Conservation (phyloP, 1,140 invertebrate genomes). For the Conus betulinus region DNA sequence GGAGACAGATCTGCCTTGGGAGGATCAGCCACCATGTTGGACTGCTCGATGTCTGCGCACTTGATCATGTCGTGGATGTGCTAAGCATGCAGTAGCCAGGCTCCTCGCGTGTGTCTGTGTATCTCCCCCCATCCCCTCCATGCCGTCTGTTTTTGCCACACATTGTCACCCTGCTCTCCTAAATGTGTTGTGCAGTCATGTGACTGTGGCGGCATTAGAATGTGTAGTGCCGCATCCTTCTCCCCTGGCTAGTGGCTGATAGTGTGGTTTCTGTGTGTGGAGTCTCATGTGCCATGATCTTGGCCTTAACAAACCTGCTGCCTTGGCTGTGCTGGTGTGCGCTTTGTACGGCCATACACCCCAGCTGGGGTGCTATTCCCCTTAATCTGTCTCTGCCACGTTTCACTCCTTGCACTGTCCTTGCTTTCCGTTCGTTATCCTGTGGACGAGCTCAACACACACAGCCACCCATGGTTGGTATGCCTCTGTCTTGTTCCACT, state of each 20-base stretch:
- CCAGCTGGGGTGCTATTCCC: background rate
- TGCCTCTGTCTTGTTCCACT: too few species aligned
- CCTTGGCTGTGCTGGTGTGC: background rate
- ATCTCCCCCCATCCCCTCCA: background rate
- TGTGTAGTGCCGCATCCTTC: background rate
- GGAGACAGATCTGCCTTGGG: background rate
- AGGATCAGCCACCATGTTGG: background rate
- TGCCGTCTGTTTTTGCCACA: background rate
- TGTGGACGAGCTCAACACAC: too few species aligned
- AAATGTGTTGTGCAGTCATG: background rate
- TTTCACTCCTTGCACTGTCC: background rate
- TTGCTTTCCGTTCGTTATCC: background rate
- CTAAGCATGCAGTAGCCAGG: background rate
- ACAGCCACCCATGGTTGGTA: too few species aligned
- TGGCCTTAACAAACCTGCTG: constrained; percentile 6
- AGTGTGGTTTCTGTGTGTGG: background rate
- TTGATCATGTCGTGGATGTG: background rate
- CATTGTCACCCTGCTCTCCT: background rate
- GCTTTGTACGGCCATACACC: background rate
- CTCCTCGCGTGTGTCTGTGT: background rate
- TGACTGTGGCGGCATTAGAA: background rate
- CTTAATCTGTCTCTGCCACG: background rate
- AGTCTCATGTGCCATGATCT: background rate
- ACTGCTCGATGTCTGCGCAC: background rate
- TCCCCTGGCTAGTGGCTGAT: background rate